A percentile compares a stretch with the other conserved stretches of the same genome.
Evolutionary conservation across 2,113 vertebrate genomes (phyloP).

Genomic region (Phrynosoma blainvillii): DNA sequence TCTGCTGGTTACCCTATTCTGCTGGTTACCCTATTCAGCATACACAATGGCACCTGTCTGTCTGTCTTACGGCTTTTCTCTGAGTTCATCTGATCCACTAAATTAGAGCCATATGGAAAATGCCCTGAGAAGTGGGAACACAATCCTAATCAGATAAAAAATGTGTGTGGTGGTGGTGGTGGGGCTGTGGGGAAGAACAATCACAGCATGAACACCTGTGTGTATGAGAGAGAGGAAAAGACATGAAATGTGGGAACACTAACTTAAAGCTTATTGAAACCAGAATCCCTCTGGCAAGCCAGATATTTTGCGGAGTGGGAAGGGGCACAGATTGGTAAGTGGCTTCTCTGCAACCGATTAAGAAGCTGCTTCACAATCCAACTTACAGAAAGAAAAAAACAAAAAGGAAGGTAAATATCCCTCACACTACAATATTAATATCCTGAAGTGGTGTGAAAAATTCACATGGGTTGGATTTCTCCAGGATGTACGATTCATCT

Average conservation of each 20-base stretch:
- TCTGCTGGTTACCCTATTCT: neutral
- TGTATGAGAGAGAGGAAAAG: neutral
- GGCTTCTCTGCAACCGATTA: no score
- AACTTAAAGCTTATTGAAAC: neutral
- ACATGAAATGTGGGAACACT: accelerated
- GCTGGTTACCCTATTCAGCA: neutral
- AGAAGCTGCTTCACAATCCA: no score
- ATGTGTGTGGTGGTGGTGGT: no score
- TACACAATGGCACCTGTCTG: neutral
- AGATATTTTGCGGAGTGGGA: neutral
- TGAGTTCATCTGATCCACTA: neutral
- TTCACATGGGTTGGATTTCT: neutral
- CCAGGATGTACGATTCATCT: neutral
- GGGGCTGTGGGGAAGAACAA: neutral
- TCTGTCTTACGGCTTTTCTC: neutral
- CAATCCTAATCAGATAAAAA: neutral
- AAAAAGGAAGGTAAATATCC: accelerated
- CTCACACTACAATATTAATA: neutral
- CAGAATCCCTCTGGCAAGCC: accelerated
- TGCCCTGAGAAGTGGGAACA: neutral
- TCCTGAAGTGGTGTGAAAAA: conserved; percentile 18
- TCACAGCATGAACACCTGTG: neutral
- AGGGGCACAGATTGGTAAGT: neutral
- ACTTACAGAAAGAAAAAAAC: no score
- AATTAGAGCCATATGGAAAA: neutral